Conservation (phyloP, 2,888 invertebrate genomes). For the Scaptomyza cyrtandrae region DNA sequence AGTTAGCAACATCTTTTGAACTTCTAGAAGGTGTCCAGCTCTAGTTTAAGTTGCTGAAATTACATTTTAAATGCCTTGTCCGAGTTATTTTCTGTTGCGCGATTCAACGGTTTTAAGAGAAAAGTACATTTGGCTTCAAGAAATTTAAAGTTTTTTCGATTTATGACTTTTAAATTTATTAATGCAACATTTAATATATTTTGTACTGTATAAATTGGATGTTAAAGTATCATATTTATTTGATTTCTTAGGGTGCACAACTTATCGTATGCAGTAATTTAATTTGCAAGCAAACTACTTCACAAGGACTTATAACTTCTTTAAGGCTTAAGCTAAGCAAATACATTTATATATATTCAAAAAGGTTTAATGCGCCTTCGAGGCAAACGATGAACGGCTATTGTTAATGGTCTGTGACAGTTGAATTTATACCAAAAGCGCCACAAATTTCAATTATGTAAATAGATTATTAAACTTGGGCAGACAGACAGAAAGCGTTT, state of each 20-base stretch:
- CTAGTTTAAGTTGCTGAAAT: not conserved
- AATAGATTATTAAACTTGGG: conserved; percentile 57
- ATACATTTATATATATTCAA: too few species aligned
- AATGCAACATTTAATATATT: not conserved
- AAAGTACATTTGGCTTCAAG: too few species aligned
- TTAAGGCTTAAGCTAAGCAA: conserved; percentile 15
- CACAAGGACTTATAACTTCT: not conserved
- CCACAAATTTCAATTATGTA: conserved; percentile 46
- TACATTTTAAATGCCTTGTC: not conserved
- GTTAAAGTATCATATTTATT: not conserved
- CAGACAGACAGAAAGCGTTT: conserved; percentile 18
- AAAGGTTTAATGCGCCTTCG: too few species aligned
- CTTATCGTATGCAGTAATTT: too few species aligned
- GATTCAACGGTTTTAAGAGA: too few species aligned
- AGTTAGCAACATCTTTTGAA: too few species aligned
- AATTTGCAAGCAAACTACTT: not conserved
- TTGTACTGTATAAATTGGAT: not conserved
- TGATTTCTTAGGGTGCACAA: conserved; percentile 1
- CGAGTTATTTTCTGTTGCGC: too few species aligned
- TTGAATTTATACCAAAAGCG: conserved; percentile 28
- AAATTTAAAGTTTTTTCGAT: too few species aligned
- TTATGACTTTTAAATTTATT: not conserved
- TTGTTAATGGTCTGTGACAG: conserved; percentile 6
- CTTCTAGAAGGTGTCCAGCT: too few species aligned
- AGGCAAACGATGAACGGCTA: too few species aligned